Evolutionary conservation across 2,888 invertebrate species (phyloP), one percentile per base, ranked within the genome.

Genomic region (Serrognathus titanus): DNA sequence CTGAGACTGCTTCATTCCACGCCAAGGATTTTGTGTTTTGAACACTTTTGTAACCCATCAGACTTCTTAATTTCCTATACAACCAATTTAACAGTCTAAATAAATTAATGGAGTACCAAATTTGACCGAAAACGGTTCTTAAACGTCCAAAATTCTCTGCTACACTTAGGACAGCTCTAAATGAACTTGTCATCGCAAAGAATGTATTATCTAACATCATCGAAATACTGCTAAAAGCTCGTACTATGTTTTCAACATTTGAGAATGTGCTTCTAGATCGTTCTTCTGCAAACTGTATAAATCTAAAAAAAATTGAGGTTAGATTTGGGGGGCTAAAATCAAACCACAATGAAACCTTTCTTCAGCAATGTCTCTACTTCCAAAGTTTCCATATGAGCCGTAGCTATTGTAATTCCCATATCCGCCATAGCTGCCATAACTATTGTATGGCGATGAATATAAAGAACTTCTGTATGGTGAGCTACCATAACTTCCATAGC

Each of bases 201-300:
- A 95, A 97, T 45, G 97, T 97, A 16, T 96, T 97, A 71, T 97
- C 97, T 54, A 98, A 77, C 94, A 98, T 96, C 85, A 95, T 92
- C 2, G 96, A 92, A 2, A 98, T 86, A 51, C 97, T 96, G 12
- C 91, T 90, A 64, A 97, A 92, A 0, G 97, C 94, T 65, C 89
- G 86, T 3, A 70, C 93, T 13, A 97, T 81, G 51, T 94, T 89
- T 77, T 97, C 96, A 64, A 98, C 94, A 10, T 94, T 94, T 70
- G 96, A 91, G 76, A 98, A 98, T 6, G 98, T 94, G 54, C 92
- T 90, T 46, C 96, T 82, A 0, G 96, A 92, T 68, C 88, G 92
- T 67, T 95, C 95, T 77, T 96, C 95, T 0, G 95, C 96, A 71
- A 91, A 81, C 74, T 92, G 91, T 50, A 93, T 86, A 70, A 96